A percentile compares a stretch with the other conserved stretches of the same genome.
These are phyloP conservation scores for Branchellion lobata DNA, from an alignment of 2,888 invertebrate genomes.

Conservation along the genomic window DNA sequence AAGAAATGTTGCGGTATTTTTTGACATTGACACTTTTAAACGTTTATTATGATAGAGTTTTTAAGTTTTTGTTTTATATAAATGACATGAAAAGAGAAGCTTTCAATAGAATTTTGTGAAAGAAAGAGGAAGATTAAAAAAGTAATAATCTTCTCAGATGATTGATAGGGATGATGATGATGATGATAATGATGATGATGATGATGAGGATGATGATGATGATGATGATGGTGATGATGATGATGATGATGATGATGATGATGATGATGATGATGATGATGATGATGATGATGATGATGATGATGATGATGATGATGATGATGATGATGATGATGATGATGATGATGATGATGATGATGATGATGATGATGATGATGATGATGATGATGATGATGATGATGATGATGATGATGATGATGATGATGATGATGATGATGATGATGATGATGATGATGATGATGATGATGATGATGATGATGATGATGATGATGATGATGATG, in stretches of 20 bases:
- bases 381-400: conserved; percentile 24
- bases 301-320: conserved; percentile 13
- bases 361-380: conserved; percentile 13
- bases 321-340: neutral
- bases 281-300: neutral
- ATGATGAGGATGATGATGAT: no score
- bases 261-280: conserved; percentile 1
- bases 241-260: conserved; percentile 22
- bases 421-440: neutral
- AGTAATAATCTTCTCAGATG: no score
- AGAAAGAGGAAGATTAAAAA: no score
- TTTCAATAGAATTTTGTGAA: no score
- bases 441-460: conserved; percentile 4
- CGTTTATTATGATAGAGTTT: no score
- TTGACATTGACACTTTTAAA: no score
- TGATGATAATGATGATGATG: neutral
- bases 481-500: conserved; percentile 18
- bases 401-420: conserved; percentile 6
- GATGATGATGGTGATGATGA: neutral
- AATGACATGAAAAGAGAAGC: no score
- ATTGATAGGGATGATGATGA: no score
- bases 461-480: conserved; percentile 24
- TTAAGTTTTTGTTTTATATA: no score
- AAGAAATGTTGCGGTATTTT: no score
- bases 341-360: conserved; percentile 22